Evolutionary conservation across 2,113 vertebrate genomes (phyloP).

Genomic region (Indicator indicator): DNA sequence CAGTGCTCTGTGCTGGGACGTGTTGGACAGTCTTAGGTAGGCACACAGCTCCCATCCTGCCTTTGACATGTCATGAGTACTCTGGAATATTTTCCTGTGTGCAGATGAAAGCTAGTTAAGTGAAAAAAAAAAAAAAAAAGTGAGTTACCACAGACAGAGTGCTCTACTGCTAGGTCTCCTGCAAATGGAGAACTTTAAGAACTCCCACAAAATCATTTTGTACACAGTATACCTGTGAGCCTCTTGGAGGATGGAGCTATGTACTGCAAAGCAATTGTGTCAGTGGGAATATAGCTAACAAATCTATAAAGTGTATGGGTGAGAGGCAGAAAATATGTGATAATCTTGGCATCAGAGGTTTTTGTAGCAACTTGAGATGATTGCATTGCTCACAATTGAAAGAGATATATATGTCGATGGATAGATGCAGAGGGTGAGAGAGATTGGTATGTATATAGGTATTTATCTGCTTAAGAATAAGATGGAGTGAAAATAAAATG

Average conservation of each 20-base stretch:
- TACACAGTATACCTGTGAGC: neutral
- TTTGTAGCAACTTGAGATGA: neutral
- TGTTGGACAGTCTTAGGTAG: neutral
- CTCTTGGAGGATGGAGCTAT: neutral
- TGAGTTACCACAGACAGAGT: neutral
- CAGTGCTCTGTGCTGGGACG: fast-evolving
- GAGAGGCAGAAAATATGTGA: neutral
- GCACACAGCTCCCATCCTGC: neutral
- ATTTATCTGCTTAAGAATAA: neutral
- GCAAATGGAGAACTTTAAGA: fast-evolving
- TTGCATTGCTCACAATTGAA: neutral
- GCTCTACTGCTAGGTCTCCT: neutral
- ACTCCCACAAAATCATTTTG: neutral
- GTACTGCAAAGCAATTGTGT: neutral
- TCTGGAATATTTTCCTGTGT: neutral
- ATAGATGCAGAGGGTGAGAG: neutral
- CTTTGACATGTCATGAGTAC: fast-evolving
- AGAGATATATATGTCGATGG: neutral
- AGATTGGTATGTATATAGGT: neutral
- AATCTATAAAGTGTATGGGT: neutral
- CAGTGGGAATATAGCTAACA: neutral
- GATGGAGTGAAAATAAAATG: neutral
- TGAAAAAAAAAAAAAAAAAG: neutral
- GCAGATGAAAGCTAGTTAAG: neutral
- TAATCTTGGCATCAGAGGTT: neutral